Percentiles rank a stretch among this genome's conserved stretches.
Evolutionary conservation across 2,797 vertebrate genomes (phyloP).

Genomic region (Buphagus erythrorhynchus): DNA sequence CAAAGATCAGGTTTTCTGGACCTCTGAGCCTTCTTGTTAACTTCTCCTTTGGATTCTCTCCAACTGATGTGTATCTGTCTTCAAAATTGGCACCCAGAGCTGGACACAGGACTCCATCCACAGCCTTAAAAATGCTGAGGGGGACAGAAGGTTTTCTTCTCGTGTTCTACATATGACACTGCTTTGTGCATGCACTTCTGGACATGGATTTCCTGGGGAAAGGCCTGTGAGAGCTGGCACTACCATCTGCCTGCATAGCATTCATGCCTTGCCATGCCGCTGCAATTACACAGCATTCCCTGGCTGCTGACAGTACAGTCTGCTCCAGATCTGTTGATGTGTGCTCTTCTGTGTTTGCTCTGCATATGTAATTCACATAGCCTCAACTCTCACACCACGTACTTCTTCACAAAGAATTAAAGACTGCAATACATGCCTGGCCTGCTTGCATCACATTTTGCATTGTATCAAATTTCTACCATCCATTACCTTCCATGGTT

Average conservation of each 20-base stretch:
- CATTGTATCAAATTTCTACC: background rate
- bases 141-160: background rate
- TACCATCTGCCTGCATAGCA: background rate
- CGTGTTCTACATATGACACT: background rate
- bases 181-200: background rate
- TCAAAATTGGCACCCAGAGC: background rate
- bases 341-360: background rate
- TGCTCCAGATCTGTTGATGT: background rate
- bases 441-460: background rate
- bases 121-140: background rate
- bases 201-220: background rate
- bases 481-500: background rate
- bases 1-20: background rate
- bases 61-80: background rate
- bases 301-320: background rate
- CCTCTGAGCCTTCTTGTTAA: background rate
- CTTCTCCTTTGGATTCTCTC: slow-evolving; percentile 17
- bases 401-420: background rate
- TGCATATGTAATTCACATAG: background rate
- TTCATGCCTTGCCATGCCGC: background rate
- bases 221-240: background rate
- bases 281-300: background rate
- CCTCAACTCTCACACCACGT: background rate
- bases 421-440: background rate
- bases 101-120: background rate